Percentiles rank a stretch among this genome's conserved stretches.
Evolutionary conservation across 1,140 invertebrate species (phyloP).

Genomic region (Drosophila novamexicana): DNA sequence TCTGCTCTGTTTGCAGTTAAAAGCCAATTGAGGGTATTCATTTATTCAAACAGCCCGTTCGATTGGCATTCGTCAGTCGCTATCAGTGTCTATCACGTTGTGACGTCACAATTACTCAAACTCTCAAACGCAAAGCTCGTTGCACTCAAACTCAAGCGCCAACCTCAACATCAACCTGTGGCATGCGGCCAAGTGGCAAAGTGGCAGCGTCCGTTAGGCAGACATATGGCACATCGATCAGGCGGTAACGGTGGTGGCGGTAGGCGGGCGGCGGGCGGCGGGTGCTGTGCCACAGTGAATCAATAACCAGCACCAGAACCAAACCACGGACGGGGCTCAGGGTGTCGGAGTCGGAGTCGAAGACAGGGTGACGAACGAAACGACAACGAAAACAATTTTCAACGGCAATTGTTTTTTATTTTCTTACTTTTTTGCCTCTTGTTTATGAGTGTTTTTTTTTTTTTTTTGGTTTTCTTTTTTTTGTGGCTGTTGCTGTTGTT

Average conservation of each 20-base stretch:
- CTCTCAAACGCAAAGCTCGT: background rate
- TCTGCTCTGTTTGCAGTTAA: conserved; percentile 20
- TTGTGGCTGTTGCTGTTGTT: conserved; percentile 18
- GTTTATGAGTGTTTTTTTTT: background rate
- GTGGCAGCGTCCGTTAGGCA: conserved; percentile 20
- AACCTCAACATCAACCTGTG: conserved; percentile 35
- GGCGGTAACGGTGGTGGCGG: background rate
- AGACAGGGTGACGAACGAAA: background rate
- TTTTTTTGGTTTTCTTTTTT: background rate
- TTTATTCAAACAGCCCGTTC: conserved; percentile 14
- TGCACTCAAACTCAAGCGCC: conserved; percentile 3
- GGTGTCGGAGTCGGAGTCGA: background rate
- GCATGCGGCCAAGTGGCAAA: conserved; percentile 32
- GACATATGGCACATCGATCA: conserved; percentile 50
- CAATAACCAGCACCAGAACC: conserved; percentile 10
- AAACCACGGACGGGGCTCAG: background rate
- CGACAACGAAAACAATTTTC: conserved; percentile 51
- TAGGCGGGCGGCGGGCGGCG: no score
- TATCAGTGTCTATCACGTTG: conserved; percentile 10
- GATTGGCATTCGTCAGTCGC: conserved; percentile 18
- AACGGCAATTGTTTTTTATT: conserved; percentile 52
- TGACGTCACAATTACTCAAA: conserved; percentile 2
- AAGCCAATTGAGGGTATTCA: conserved; percentile 10
- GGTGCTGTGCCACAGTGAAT: background rate
- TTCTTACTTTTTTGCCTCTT: background rate